Base-by-base conservation (phyloP, 2,797 vertebrate species). In the Botia kubotai region DNA sequence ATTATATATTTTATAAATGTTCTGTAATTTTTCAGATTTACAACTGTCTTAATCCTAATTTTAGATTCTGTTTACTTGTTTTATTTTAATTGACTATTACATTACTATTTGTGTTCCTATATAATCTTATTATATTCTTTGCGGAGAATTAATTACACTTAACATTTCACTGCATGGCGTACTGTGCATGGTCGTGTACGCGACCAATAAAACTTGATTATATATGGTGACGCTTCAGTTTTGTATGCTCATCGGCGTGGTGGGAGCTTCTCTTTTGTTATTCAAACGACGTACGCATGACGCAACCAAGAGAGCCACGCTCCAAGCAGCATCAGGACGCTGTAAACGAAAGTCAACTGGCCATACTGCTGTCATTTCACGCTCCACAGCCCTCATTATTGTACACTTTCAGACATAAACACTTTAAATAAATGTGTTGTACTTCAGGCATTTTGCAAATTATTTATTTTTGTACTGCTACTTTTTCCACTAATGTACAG, bases 271-370 rank as follows among this genome's bases (percentile, higher is more conserved):
- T 29, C 53, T 46, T 72, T 76, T 76, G 67, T 82, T 70, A 67
- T 72, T 80, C 23, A 33, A 80, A 72, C 50, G 10, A 46, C 17
- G 23, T 46, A 4, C 16, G 19, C 39, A 69, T 73, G 43, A 85
- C 67, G 81, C 39, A 36, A 60, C 82, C 84, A 85, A 82, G 62
- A 63, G 81, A 63, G 81, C 21, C 80, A 75, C 72, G 84, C 62
- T 77, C 57, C 58, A 19, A n/a, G 39, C 67, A n/a, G 83, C 83
- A 33, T 82, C 76, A 71, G 26, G 79, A 84, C 83, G 83, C 83
- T 69, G 21, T 29, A 48, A 10, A 4, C 6, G 14, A n/a, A n/a
- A 26, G 0, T 33, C 33, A 33, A 33, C 23, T 7, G 21, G 43
- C 29, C 60, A 57, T 57, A 33, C 11, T 39, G 36, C 52, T 17